A percentile compares a stretch with the other conserved stretches of the same genome.
These are phyloP conservation scores for Diarsia dahlii DNA, from an alignment of 2,888 invertebrate genomes.

Conservation along the genomic window DNA sequence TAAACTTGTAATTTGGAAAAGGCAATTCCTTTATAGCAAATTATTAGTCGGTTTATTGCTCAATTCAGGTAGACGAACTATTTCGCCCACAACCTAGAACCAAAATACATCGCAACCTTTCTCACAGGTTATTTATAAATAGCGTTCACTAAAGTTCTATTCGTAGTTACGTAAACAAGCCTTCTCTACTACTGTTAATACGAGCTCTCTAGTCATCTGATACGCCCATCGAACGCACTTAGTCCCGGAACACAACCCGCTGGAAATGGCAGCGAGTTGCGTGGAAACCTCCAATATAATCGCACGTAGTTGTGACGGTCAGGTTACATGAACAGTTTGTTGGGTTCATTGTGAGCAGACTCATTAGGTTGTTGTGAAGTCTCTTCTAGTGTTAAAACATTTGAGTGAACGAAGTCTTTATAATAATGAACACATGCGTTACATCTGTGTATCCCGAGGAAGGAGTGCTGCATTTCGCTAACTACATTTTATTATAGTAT, in stretches of 20 bases:
- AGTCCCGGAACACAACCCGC: conserved; percentile 31
- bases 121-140: background rate
- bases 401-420: background rate
- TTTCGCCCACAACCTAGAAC: background rate
- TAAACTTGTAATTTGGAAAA: background rate
- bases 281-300: conserved; percentile 4
- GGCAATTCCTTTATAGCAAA: background rate
- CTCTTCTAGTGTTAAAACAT: background rate
- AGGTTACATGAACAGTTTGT: conserved; percentile 22
- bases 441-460: too few species aligned
- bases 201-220: conserved; percentile 18
- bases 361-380: background rate
- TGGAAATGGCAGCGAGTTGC: conserved; percentile 26
- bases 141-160: background rate
- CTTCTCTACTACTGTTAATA: conserved; percentile 32
- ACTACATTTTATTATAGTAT: too few species aligned
- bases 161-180: conserved; percentile 9
- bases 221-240: conserved; percentile 46
- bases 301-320: background rate
- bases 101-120: background rate
- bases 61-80: background rate
- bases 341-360: background rate
- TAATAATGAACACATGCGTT: background rate
- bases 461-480: too few species aligned
- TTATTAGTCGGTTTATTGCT: background rate